phyloP scores from a whole-genome alignment of 2,113 vertebrate genomes.

The Melospiza georgiana region DNA sequence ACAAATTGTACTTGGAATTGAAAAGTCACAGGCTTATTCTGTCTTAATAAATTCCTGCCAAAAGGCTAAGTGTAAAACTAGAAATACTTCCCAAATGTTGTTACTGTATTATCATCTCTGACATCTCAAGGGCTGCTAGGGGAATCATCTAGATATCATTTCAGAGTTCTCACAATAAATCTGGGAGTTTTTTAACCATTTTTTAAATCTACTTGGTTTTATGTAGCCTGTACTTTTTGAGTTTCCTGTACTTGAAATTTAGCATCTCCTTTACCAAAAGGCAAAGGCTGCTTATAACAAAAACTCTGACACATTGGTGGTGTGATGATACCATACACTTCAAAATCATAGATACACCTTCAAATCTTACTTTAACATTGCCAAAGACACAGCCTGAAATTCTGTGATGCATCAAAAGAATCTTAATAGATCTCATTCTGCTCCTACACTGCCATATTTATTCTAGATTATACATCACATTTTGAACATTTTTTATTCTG shows the following conservation, averaged over 20 bases:
- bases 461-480: neutral
- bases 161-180: constrained; percentile 63
- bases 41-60: constrained; percentile 98
- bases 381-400: neutral
- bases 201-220: neutral
- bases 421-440: neutral
- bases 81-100: constrained; percentile 88
- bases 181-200: neutral
- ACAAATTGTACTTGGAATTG: constrained; percentile 99
- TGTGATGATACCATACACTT: neutral
- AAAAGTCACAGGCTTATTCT: constrained; percentile 99
- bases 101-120: constrained; percentile 94
- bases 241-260: constrained; percentile 24
- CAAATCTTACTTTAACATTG: neutral
- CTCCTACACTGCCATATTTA: neutral
- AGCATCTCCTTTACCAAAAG: constrained; percentile 17
- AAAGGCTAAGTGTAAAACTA: constrained; percentile 92
- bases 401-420: neutral
- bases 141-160: constrained; percentile 61
- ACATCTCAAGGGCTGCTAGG: constrained; percentile 80
- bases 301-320: neutral
- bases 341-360: neutral
- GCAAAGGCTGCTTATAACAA: constrained; percentile 3
- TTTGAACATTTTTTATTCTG: neutral
- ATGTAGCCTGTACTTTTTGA: constrained; percentile 35